Base-by-base conservation (phyloP, 2,797 vertebrate species). In the Geotrypetes seraphini region DNA sequence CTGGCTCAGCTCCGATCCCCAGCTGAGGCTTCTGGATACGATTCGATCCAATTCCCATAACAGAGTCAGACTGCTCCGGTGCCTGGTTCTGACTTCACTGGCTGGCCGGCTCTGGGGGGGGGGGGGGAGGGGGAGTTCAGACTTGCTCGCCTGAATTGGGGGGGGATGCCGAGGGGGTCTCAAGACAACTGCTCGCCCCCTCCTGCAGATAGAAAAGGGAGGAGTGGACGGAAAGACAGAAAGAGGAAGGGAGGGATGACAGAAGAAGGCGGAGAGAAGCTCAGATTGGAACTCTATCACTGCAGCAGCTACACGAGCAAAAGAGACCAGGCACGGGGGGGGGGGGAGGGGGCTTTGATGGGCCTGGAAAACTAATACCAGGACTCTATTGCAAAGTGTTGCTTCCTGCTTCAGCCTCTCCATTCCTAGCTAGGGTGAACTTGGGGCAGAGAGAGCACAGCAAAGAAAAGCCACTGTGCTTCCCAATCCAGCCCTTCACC, bases 21-120 rank as follows among this genome's bases (percentile, higher is more conserved):
- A 18, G 24, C 23, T 33, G 14, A 26, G 10, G 15, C 23, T n/a
- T 10, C n/a, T 30, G 14, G 14, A 14, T 26, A 19, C 18, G 18
- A 20, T 28, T 43, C 10, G 14, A 14, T 33, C 43, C 43, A 38
- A 28, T 46, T 43, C 43, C 24, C n/a, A n/a, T 10, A n/a, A n/a
- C n/a, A n/a, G n/a, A n/a, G n/a, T n/a, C n/a, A n/a, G n/a, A n/a
- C n/a, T 16, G 34, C 20, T 38, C 25, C n/a, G 7, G 18, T 28
- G 25, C 28, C n/a, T n/a, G n/a, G n/a, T n/a, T n/a, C n/a, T n/a
- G n/a, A n/a, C n/a, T n/a, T n/a, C n/a, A n/a, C n/a, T n/a, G n/a
- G n/a, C n/a, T n/a, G n/a, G n/a, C n/a, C n/a, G n/a, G n/a, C n/a
- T n/a, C n/a, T n/a, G n/a, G n/a, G n/a, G n/a, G n/a, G n/a, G n/a